A percentile compares a stretch with the other conserved stretches of the same genome.
Conservation (phyloP, 1,140 invertebrate species). For the Proales similis region DNA sequence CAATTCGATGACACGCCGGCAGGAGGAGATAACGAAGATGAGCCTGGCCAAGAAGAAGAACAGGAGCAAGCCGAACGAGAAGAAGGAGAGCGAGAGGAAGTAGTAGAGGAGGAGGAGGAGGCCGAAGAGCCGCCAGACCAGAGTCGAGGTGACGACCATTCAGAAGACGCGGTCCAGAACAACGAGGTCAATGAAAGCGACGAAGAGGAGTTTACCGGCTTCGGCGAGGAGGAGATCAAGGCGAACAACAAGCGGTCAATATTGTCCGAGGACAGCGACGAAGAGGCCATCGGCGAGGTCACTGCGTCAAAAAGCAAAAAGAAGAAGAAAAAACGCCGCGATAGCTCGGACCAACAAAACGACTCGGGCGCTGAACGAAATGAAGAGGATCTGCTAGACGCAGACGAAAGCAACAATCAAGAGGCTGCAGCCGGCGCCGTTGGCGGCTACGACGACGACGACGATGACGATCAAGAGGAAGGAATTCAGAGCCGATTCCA, state of each 20-base stretch:
- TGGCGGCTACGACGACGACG: not conserved
- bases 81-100: not conserved
- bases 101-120: not conserved
- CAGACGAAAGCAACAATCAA: constrained; percentile 3
- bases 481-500: not conserved
- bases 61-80: not conserved
- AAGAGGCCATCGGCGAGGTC: not conserved
- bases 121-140: not conserved
- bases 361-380: constrained; percentile 1
- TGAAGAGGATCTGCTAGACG: constrained; percentile 16
- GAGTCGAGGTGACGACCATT: constrained; percentile 5
- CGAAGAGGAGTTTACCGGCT: constrained; percentile 1
- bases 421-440: not conserved
- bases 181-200: not conserved
- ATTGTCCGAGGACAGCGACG: constrained; percentile 14
- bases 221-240: not conserved
- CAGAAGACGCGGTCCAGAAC: not conserved
- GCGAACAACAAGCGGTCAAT: constrained; percentile 25
- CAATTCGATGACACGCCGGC: too few relatives aligned
- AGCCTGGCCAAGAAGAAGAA: constrained; percentile 9
- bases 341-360: constrained; percentile 1
- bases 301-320: not conserved
- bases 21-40: not conserved
- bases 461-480: constrained; percentile 15
- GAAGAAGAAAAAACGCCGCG: not conserved